Percentiles rank a stretch among this genome's conserved stretches.
These are phyloP conservation scores for Mythimna vitellina DNA, from an alignment of 2,888 invertebrate genomes.

Conservation along the genomic window DNA sequence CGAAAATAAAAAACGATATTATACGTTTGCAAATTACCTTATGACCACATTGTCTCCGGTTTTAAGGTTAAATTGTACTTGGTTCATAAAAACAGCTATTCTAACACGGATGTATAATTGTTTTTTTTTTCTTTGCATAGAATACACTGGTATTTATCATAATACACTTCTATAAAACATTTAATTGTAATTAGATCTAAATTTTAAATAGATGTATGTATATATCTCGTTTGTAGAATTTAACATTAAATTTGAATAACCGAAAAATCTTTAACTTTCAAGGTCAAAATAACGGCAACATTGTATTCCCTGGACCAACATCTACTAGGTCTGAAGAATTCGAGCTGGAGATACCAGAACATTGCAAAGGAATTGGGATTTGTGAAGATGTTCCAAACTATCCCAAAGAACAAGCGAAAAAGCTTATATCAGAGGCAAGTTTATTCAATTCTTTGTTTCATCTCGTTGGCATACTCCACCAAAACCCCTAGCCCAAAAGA, in stretches of 20 bases:
- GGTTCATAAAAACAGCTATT: slow-evolving; percentile 45
- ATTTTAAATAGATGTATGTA: not conserved
- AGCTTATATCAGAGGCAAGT: slow-evolving; percentile 69
- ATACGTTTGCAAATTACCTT: slow-evolving; percentile 48
- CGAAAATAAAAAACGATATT: slow-evolving; percentile 47
- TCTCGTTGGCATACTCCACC: not conserved
- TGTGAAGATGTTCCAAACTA: slow-evolving; percentile 79
- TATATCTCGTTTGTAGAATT: not conserved
- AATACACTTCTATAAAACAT: slow-evolving; percentile 19
- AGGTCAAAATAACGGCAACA: slow-evolving; percentile 61
- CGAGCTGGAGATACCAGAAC: slow-evolving; percentile 46
- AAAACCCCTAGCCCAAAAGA: not conserved
- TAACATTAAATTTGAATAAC: not conserved
- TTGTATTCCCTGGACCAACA: slow-evolving; percentile 80
- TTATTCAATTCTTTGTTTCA: not conserved
- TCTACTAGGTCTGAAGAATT: slow-evolving; percentile 63
- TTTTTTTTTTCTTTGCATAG: slow-evolving; percentile 31
- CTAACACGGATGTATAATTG: slow-evolving; percentile 55
- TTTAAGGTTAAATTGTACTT: slow-evolving; percentile 47
- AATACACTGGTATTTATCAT: slow-evolving; percentile 20
- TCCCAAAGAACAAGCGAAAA: slow-evolving; percentile 71
- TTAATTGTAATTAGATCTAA: not conserved
- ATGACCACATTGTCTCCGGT: slow-evolving; percentile 56
- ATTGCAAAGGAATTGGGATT: slow-evolving; percentile 72
- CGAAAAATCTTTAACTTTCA: slow-evolving; percentile 36